These are phyloP conservation scores for Drosophila triauraria DNA, from an alignment of 1,140 invertebrate genomes.

Conservation along the genomic window DNA sequence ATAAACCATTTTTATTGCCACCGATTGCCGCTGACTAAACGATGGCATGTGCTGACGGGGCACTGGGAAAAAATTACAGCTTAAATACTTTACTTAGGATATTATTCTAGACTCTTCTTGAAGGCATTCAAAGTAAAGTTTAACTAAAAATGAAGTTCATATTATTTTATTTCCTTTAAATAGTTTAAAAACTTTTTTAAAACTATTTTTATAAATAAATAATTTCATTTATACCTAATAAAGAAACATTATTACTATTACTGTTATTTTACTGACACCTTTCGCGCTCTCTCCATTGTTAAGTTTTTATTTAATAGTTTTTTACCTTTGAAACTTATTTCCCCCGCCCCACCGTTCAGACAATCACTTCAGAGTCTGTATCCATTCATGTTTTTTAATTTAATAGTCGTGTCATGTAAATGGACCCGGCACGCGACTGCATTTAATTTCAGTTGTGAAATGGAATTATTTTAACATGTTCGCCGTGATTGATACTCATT, in stretches of 20 bases:
- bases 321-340: neutral
- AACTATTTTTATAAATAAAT: too few relatives aligned
- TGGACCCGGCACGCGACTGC: slow-evolving; percentile 67
- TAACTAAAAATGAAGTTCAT: too few relatives aligned
- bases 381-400: slow-evolving; percentile 80
- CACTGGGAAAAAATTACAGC: slow-evolving; percentile 1
- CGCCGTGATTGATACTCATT: slow-evolving; percentile 70
- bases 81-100: neutral
- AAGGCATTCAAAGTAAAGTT: too few relatives aligned
- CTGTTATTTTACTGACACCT: neutral
- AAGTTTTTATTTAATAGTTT: neutral
- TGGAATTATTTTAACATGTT: slow-evolving; percentile 78
- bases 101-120: too few relatives aligned
- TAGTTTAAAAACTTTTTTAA: too few relatives aligned
- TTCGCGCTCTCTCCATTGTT: neutral
- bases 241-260: too few relatives aligned
- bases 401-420: slow-evolving; percentile 83
- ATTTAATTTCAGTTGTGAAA: slow-evolving; percentile 75
- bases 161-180: too few relatives aligned
- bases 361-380: slow-evolving; percentile 25
- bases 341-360: too few relatives aligned
- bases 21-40: slow-evolving; percentile 66
- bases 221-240: too few relatives aligned
- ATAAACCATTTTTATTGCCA: slow-evolving; percentile 61
- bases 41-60: slow-evolving; percentile 36